Evolutionary conservation across 1,140 invertebrate genomes (phyloP).

Genomic region (Drosophila ambigua): DNA sequence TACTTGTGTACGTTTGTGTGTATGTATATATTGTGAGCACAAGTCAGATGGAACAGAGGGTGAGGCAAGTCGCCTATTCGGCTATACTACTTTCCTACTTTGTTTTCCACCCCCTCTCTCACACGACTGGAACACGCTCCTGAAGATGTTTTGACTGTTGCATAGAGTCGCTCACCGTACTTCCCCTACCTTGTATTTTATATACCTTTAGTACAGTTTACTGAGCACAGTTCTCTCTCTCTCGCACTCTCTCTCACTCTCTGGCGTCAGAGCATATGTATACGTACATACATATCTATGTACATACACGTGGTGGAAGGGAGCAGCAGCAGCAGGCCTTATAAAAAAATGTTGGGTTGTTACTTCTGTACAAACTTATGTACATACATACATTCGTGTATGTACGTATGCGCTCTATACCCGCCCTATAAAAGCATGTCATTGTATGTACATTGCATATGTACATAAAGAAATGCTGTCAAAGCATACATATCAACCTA

Average conservation of each 20-base stretch:
- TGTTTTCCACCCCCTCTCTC: no score
- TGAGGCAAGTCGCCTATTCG: no score
- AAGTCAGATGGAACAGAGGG: constrained; percentile 13
- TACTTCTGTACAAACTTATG: constrained; percentile 53
- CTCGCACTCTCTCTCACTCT: constrained; percentile 26
- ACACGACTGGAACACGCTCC: no score
- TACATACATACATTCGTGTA: constrained; percentile 16
- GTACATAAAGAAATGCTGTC: constrained; percentile 16
- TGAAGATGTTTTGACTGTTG: no score
- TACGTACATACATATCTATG: constrained; percentile 39
- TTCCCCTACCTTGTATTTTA: no score
- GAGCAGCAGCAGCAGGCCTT: constrained; percentile 57
- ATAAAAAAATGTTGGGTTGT: constrained; percentile 69
- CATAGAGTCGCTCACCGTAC: no score
- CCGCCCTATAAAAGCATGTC: neutral
- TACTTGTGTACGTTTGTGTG: constrained; percentile 32
- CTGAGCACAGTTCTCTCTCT: constrained; percentile 43
- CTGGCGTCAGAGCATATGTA: constrained; percentile 29
- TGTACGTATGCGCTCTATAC: neutral
- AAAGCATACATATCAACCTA: constrained; percentile 10
- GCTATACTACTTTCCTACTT: no score
- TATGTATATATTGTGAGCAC: no score
- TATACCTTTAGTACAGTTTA: constrained; percentile 60
- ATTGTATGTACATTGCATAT: constrained; percentile 14
- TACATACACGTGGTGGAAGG: constrained; percentile 76